Evolutionary conservation across 2,113 vertebrate species (phyloP), one percentile per base, ranked within the genome.

Genomic region (Brienomyrus brachyistius): DNA sequence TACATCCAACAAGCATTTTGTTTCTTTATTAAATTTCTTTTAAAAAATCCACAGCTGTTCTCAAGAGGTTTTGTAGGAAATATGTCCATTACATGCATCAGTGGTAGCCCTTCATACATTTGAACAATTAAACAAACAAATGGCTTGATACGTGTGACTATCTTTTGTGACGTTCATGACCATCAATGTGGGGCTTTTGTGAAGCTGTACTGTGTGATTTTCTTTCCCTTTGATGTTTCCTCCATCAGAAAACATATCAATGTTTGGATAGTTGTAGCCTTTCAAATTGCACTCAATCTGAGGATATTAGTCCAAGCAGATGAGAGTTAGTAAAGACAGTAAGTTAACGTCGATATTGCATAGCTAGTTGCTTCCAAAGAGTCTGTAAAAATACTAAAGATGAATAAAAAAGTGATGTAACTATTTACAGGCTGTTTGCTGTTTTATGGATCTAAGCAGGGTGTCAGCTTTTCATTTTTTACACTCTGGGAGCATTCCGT

Each of bases 41-140:
- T 51, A 50, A 85, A 80, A 87, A 87, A 89, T 45, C 74, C 74
- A 89, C 74, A 89, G 70, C 15, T 52, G 50, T 80, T 89, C 21
- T 56, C 35, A 82, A 50, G 48, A 74, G 27, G 48, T 89, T 82
- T 9, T 27, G 70, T 31, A 27, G 10, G 5, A 47, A 51, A 19
- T 19, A 2, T 80, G 35, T 51, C 47, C 51, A 80, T 19, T 43
- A 70, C 45, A 88, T 27, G 80, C 19, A 82, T 74, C 74, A 83
- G 48, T 82, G 50, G 48, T 13, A 4, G 40, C 62, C 74, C n/a
- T 89, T 80, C 27, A 89, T 52, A 35, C 45, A 74, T 51, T 77
- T 52, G 4, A 27, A 77, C 45, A 70, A 45, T 88, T 56, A 43
- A 45, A 82, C 45, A 84, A 84, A 11, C 40, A 84, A 84, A 19